Percentiles rank a stretch among this genome's conserved stretches.
phyloP scores from a whole-genome alignment of 2,113 vertebrate genomes.

The Struthio camelus region DNA sequence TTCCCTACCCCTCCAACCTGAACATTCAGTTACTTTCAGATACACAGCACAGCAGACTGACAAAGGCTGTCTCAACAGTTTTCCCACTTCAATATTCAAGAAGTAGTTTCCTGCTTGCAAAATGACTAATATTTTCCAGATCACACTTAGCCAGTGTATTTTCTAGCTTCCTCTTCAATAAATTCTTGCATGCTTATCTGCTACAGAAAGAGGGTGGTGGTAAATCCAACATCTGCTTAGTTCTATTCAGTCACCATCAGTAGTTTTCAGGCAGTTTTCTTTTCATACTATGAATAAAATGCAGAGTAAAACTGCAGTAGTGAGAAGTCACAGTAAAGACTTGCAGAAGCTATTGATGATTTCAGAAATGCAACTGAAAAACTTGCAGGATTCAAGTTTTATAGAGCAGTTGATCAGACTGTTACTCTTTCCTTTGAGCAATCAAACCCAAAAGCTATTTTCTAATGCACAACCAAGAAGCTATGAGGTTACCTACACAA shows the following conservation, averaged over 20 bases:
- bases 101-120: not conserved
- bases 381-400: not conserved
- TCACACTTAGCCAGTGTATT: slow-evolving; percentile 20
- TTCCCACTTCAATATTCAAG: not conserved
- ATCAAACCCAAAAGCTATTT: not conserved
- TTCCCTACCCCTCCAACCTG: not conserved
- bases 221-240: not conserved
- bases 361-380: not conserved
- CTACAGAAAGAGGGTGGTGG: not conserved
- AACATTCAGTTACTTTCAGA: not conserved
- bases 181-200: not conserved
- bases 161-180: slow-evolving; percentile 41
- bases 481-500: not conserved
- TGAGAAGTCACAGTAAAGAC: not conserved
- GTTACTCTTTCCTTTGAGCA: not conserved
- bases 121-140: slow-evolving; percentile 49
- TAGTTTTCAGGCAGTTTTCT: not conserved
- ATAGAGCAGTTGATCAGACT: not conserved
- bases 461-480: not conserved
- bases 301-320: not conserved
- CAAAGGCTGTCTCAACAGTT: not conserved
- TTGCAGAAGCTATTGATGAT: not conserved
- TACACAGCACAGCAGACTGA: not conserved
- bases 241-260: not conserved
- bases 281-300: not conserved